Evolutionary conservation across 2,888 invertebrate genomes (phyloP), one percentile per base, ranked within the genome.

Genomic region (Pyralis farinalis): DNA sequence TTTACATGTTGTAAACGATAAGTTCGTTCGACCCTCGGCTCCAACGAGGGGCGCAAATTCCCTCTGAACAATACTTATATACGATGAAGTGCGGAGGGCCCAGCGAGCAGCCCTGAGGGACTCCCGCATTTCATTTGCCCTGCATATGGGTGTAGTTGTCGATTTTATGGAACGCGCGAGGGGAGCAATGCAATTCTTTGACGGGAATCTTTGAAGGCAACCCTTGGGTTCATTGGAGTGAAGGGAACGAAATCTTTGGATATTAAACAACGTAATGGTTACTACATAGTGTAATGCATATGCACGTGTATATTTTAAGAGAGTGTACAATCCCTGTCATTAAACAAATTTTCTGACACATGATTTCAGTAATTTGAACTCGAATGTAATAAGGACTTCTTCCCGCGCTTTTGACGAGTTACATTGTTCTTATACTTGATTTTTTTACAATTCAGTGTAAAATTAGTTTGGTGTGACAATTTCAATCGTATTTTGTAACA

Each of bases 1-100:
- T 78, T 82, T 80, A 80, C 80, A 78, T 62, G 68, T 71, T 72
- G 75, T 78, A 71, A 73, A 63, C 71, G 71, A 70, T 73, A 72
- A 72, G 57, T 66, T 58, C 53, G 54, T 36, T 41, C 50, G 49
- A 51, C 51, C 49, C 55, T 63, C 63, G 51, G 47, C 47, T 46
- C 44, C 51, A 53, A 41, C 35, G 40, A 49, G 52, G 58, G 61
- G 58, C 48, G 57, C 52, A 58, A 57, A 63, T 58, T 59, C 60
- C 49, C 71, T 60, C 72, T 71, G 66, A 72, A 71, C 70, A 77
- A 69, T 75, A 70, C 66, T 74, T 70, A 72, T 58, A 57, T 52
- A 53, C 10, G 33, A 25, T 58, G 56, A 49, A 51, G 53, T 32
- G 41, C 25, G 25, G 54, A 57, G 71, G 69, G 54, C 58, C 58